phyloP scores from a whole-genome alignment of 2,113 vertebrate genomes.

The Platanista minor region DNA sequence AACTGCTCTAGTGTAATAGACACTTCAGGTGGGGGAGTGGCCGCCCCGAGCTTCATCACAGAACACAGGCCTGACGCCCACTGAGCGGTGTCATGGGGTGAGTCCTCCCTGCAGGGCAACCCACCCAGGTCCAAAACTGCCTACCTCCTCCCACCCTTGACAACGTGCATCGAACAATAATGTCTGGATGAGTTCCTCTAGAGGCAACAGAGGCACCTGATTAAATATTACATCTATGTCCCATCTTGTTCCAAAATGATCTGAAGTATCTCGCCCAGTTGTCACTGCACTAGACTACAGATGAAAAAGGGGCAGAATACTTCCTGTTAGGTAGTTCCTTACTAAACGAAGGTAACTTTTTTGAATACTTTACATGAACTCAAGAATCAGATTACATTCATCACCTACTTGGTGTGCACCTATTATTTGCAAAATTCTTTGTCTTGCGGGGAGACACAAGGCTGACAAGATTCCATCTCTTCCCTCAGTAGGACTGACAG shows the following conservation, averaged over 20 bases:
- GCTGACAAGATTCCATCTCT: not conserved
- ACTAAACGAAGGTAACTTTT: not conserved
- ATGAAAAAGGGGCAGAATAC: not conserved
- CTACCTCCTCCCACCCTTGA: not conserved
- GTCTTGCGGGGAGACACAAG: not conserved
- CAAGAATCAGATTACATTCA: not conserved
- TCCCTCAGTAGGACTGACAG: not conserved
- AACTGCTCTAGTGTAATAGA: not conserved
- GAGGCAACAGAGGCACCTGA: conserved; percentile 9
- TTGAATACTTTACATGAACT: not conserved
- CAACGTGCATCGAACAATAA: not conserved
- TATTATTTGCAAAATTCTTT: not conserved
- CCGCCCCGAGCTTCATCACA: not conserved
- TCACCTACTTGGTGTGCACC: not conserved
- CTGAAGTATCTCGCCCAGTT: conserved; percentile 27
- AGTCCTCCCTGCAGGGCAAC: not conserved
- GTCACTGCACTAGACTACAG: not conserved
- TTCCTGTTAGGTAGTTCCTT: not conserved
- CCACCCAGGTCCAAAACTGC: not conserved
- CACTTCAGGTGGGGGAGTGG: not conserved
- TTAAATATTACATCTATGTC: conserved; percentile 17
- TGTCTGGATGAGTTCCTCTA: not conserved
- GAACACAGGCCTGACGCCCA: not conserved
- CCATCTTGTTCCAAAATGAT: not conserved
- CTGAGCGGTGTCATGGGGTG: not conserved